Conservation (phyloP, 2,113 vertebrate genomes). For the Campylomormyrus tamandua region DNA sequence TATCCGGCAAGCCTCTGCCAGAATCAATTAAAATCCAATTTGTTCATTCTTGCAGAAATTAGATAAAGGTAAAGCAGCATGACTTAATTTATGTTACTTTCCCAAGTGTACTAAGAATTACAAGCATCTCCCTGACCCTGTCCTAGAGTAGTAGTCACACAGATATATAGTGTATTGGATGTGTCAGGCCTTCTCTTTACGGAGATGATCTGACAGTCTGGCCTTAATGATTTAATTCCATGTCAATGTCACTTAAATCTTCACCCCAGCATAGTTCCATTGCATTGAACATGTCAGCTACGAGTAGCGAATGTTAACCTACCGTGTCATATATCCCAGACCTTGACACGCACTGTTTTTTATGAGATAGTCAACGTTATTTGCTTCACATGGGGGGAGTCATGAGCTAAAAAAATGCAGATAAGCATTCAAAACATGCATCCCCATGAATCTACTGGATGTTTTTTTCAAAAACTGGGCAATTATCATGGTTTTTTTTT, state of each 20-base stretch:
- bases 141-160: not conserved
- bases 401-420: not conserved
- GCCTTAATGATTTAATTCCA: not conserved
- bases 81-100: not conserved
- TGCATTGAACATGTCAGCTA: not conserved
- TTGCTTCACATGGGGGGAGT: not conserved
- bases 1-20: not conserved
- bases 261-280: not conserved
- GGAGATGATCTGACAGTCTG: not conserved
- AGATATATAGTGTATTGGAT: not conserved
- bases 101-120: not conserved
- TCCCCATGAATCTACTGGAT: not conserved
- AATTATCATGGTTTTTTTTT: not conserved
- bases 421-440: not conserved
- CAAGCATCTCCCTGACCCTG: not conserved
- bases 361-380: not conserved
- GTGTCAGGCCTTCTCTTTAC: not conserved
- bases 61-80: not conserved
- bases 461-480: not conserved
- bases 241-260: not conserved
- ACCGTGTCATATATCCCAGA: not conserved
- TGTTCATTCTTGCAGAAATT: not conserved
- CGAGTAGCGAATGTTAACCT: not conserved
- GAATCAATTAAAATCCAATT: not conserved
- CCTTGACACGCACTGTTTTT: not conserved